phyloP scores from a whole-genome alignment of 1,140 invertebrate species.

The Wasmannia auropunctata region DNA sequence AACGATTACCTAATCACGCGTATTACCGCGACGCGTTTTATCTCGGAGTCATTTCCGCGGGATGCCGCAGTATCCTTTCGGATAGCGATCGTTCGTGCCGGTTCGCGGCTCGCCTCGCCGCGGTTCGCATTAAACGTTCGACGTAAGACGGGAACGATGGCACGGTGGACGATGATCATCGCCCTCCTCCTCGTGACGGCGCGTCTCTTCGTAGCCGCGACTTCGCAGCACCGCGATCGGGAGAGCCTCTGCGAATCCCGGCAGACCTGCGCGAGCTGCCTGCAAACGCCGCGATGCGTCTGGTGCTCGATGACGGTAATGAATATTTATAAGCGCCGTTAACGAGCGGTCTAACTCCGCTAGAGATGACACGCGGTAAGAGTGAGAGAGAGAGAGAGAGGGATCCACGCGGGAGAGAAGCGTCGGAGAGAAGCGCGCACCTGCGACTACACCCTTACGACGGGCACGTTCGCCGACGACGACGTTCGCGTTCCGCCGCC shows the following conservation, averaged over 20 bases:
- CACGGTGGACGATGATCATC: background rate
- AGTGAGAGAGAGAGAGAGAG: background rate
- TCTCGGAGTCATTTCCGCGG: conserved; percentile 75
- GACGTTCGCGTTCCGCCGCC: background rate
- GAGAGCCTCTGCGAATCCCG: conserved; percentile 74
- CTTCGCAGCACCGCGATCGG: conserved; percentile 56
- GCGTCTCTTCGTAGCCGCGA: background rate
- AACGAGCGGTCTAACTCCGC: conserved; percentile 1
- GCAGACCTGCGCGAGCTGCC: conserved; percentile 71
- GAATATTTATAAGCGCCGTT: conserved; percentile 30
- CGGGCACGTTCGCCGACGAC: background rate
- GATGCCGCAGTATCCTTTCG: conserved; percentile 76
- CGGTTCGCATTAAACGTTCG: background rate
- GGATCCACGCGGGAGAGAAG: background rate
- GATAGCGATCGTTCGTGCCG: background rate
- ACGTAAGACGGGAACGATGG: background rate
- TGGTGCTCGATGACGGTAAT: conserved; percentile 77
- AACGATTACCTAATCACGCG: conserved; percentile 69
- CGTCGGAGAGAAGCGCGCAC: background rate
- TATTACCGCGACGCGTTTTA: conserved; percentile 63
- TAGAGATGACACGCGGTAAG: background rate
- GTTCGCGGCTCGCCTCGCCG: background rate
- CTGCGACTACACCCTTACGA: conserved; percentile 6
- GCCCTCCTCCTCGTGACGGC: conserved; percentile 9
- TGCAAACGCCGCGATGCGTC: conserved; percentile 74